Conservation (phyloP, 2,888 invertebrate species). For the Lasioglossum vierecki region DNA sequence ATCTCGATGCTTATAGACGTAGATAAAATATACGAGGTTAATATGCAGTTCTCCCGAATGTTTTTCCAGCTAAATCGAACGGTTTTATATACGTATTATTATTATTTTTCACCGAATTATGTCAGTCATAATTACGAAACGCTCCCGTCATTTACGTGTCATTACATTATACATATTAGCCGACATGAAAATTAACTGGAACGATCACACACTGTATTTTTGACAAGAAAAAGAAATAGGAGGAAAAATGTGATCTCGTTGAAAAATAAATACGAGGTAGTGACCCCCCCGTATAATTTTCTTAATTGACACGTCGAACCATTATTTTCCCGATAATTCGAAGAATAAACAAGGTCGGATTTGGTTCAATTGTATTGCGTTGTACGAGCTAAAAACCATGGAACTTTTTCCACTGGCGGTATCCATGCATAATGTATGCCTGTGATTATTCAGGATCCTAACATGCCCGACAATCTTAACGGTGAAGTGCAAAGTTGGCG, state of each 20-base stretch:
- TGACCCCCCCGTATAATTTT: not conserved
- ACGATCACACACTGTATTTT: not conserved
- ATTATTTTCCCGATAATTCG: not conserved
- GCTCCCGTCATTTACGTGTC: too few species aligned
- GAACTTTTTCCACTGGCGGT: slow-evolving; percentile 25
- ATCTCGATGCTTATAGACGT: slow-evolving; percentile 21
- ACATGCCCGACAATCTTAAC: slow-evolving; percentile 48
- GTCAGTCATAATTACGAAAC: not conserved
- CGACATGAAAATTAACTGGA: not conserved
- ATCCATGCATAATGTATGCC: slow-evolving; percentile 50
- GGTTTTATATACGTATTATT: not conserved
- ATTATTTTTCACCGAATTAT: not conserved
- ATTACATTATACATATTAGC: slow-evolving; percentile 6
- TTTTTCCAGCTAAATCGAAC: not conserved
- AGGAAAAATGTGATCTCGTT: not conserved
- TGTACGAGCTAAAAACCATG: slow-evolving; percentile 9
- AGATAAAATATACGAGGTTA: slow-evolving; percentile 33
- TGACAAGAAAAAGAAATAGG: not conserved
- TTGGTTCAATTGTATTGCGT: slow-evolving; percentile 1
- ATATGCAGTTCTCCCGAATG: slow-evolving; percentile 16
- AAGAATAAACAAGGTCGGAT: not conserved
- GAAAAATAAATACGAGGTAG: not conserved
- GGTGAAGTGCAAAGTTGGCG: slow-evolving; percentile 51
- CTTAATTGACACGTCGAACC: slow-evolving; percentile 4
- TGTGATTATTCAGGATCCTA: slow-evolving; percentile 42